Evolutionary conservation across 2,113 vertebrate species (phyloP).

Genomic region (Rhagologus leucostigma): DNA sequence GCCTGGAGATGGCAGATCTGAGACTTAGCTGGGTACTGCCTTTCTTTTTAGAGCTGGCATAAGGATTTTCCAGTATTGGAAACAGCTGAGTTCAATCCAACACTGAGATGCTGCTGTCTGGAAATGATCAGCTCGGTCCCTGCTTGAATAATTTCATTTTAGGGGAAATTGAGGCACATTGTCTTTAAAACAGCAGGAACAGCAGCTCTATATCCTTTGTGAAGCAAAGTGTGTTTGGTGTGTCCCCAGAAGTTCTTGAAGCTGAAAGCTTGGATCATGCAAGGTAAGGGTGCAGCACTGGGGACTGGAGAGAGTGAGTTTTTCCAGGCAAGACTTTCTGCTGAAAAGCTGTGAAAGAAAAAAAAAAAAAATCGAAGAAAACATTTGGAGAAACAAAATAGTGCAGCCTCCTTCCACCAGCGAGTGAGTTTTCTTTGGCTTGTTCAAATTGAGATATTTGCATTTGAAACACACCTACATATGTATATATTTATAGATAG

Average conservation of each 20-base stretch:
- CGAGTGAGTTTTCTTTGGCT: background rate
- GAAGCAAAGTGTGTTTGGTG: background rate
- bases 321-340: background rate
- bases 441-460: background rate
- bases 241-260: background rate
- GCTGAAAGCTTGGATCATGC: background rate
- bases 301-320: background rate
- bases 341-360: background rate
- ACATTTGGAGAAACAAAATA: background rate
- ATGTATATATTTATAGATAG: background rate
- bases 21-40: background rate
- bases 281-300: background rate
- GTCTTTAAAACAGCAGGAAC: background rate
- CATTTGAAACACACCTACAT: background rate
- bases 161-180: background rate
- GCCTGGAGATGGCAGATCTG: slow-evolving; percentile 33
- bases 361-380: background rate
- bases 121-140: accelerated
- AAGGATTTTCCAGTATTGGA: background rate
- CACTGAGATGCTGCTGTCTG: background rate
- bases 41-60: background rate
- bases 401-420: background rate
- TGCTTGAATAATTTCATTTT: background rate
- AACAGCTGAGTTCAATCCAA: accelerated
- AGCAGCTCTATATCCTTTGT: background rate